These are phyloP conservation scores for Cephus cinctus DNA, from an alignment of 1,140 invertebrate species.

Conservation along the genomic window DNA sequence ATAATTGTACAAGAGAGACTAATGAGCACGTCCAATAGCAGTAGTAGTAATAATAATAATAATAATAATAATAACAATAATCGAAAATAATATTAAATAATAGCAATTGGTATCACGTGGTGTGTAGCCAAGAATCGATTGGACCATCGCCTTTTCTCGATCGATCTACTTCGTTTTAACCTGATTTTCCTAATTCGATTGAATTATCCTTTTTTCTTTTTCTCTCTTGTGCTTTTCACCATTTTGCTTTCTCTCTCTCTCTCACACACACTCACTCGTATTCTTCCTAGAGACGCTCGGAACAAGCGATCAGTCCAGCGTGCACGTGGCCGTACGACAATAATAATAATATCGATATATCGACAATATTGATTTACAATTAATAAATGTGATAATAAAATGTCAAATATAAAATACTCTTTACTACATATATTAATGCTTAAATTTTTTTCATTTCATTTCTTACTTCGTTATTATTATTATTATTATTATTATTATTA, in stretches of 20 bases:
- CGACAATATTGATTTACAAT: slow-evolving; percentile 12
- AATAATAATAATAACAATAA: slow-evolving; percentile 34
- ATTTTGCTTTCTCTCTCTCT: not conserved
- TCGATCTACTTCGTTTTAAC: no score
- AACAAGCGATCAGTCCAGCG: slow-evolving; percentile 1
- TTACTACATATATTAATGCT: slow-evolving; percentile 39
- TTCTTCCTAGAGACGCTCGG: no score
- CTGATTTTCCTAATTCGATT: not conserved
- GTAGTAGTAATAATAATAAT: slow-evolving; percentile 10
- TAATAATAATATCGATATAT: slow-evolving; percentile 15
- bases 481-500: slow-evolving; percentile 16
- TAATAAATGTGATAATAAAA: slow-evolving; percentile 30
- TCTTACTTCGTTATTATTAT: slow-evolving; percentile 10
- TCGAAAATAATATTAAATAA: slow-evolving; percentile 18
- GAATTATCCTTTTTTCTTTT: not conserved
- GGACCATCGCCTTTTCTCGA: no score
- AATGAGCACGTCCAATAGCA: not conserved
- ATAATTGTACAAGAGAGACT: not conserved
- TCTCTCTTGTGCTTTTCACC: not conserved
- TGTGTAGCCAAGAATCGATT: slow-evolving; percentile 24
- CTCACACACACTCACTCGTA: no score
- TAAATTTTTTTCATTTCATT: slow-evolving; percentile 15
- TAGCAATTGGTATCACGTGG: slow-evolving; percentile 30
- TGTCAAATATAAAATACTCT: slow-evolving; percentile 48
- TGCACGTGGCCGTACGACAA: slow-evolving; percentile 9